Evolutionary conservation across 2,888 invertebrate species (phyloP), one percentile per base, ranked within the genome.

Genomic region (Drosophila kambysellisi): DNA sequence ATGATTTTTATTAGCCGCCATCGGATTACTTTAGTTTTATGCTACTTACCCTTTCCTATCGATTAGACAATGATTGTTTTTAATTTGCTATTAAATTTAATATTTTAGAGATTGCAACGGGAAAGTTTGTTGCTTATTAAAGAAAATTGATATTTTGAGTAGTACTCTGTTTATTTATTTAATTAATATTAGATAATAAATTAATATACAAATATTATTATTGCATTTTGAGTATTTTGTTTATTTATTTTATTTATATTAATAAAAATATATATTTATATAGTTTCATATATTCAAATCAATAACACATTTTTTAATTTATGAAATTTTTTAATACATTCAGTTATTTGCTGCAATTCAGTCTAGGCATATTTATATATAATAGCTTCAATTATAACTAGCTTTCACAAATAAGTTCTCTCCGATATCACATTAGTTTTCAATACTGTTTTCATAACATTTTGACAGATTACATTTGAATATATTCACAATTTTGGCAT

Each of bases 401-500:
- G 4, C 39, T 41, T 41, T 3, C n/a, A n/a, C 7, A 20, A 15
- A 20, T 20, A 46, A 15, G 20, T 46, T 25, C 4, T 46, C 46
- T 25, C 4, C 2, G 2, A 8, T 15, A 7, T 7, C 46, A 25
- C 12, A 15, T 25, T 46, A 25, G 46, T 4, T 8, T 15, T 4
- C 46, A 46, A 15, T 4, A 46, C 25, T 15, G 7, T 4, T 25
- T 46, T 46, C 20, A 41, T n/a, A n/a, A 41, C 2, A 41, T 9
- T 41, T 41, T 4, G 9, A 41, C 9, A 5, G 9, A 5, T n/a
- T n/a, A n/a, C 9, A 15, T 20, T 46, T 12, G 46, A 46, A 46
- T 8, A 25, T 15, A 46, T 25, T 8, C 4, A 54, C 53, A 39
- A 56, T 37, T 60, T 35, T 33, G 37, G 56, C 43, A 66, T 66